Percentiles rank a stretch among this genome's conserved stretches.
phyloP scores from a whole-genome alignment of 37 sponge, comb jelly and placozoan genomes.

The Agelas oroides region DNA sequence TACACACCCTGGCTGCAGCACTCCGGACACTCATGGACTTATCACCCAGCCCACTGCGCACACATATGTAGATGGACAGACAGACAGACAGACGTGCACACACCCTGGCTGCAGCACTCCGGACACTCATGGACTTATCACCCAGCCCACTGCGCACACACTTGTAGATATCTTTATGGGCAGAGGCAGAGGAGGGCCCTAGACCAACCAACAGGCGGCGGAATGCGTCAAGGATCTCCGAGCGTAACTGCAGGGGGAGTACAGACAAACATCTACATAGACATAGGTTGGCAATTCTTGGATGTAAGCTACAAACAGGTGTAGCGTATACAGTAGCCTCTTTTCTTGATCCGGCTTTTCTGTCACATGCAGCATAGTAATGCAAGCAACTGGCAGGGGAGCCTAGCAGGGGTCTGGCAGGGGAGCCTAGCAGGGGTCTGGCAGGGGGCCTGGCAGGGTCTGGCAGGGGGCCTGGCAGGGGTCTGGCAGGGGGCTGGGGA shows the following conservation, averaged over 20 bases:
- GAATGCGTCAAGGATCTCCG: conserved; percentile 52
- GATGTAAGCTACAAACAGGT: too few relatives aligned
- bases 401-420: too few relatives aligned
- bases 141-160: conserved; percentile 61
- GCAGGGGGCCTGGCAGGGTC: too few relatives aligned
- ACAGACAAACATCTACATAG: too few relatives aligned
- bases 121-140: conserved; percentile 78
- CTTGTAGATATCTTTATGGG: conserved; percentile 93
- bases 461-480: too few relatives aligned
- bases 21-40: conserved; percentile 31
- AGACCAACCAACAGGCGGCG: conserved; percentile 76
- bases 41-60: conserved; percentile 47
- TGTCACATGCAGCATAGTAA: too few relatives aligned
- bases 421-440: too few relatives aligned
- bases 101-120: conserved; percentile 86
- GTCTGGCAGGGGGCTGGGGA: too few relatives aligned
- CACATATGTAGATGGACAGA: neutral
- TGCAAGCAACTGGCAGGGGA: too few relatives aligned
- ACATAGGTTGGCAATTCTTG: neutral
- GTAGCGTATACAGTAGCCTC: too few relatives aligned
- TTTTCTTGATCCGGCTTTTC: too few relatives aligned
- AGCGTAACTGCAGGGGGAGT: conserved; percentile 39
- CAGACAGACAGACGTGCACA: conserved; percentile 2
- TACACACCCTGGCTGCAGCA: too few relatives aligned
- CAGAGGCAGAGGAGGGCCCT: conserved; percentile 82